These are phyloP conservation scores for Hydropsyche tenuis DNA, from an alignment of 1,140 invertebrate species.

Conservation along the genomic window DNA sequence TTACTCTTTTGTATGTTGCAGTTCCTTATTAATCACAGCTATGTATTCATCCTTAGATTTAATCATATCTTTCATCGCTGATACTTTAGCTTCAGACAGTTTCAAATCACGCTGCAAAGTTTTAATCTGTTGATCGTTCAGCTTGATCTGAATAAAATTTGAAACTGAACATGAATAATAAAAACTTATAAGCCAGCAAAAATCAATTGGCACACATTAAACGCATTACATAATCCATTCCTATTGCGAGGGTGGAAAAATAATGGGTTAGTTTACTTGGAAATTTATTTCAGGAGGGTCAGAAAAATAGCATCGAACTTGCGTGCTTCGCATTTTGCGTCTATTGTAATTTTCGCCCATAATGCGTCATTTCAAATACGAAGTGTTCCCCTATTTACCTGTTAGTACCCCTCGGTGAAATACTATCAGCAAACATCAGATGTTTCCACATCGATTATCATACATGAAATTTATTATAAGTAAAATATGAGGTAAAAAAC, in stretches of 20 bases:
- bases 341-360: slow-evolving; percentile 24
- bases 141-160: slow-evolving; percentile 18
- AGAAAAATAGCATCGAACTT: slow-evolving; percentile 19
- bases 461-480: too few species aligned
- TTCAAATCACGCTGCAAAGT: slow-evolving; percentile 20
- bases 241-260: not conserved
- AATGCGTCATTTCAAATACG: slow-evolving; percentile 13
- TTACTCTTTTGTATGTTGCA: slow-evolving; percentile 43
- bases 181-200: not conserved
- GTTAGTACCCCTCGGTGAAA: not conserved
- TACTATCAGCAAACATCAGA: not conserved
- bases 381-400: not conserved
- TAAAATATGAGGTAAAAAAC: too few species aligned
- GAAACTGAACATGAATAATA: not conserved
- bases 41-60: slow-evolving; percentile 39
- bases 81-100: slow-evolving; percentile 36
- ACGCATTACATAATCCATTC: slow-evolving; percentile 5
- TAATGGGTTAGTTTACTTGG: slow-evolving; percentile 21
- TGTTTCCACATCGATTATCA: too few species aligned
- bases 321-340: slow-evolving; percentile 24
- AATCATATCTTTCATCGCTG: slow-evolving; percentile 36
- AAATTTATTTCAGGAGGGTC: slow-evolving; percentile 24
- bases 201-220: not conserved
- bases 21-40: slow-evolving; percentile 45
- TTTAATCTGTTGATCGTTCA: slow-evolving; percentile 10